A percentile compares a stretch with the other conserved stretches of the same genome.
These are phyloP conservation scores for Tetragonula clypearis DNA, from an alignment of 1,140 invertebrate species.

Conservation along the genomic window DNA sequence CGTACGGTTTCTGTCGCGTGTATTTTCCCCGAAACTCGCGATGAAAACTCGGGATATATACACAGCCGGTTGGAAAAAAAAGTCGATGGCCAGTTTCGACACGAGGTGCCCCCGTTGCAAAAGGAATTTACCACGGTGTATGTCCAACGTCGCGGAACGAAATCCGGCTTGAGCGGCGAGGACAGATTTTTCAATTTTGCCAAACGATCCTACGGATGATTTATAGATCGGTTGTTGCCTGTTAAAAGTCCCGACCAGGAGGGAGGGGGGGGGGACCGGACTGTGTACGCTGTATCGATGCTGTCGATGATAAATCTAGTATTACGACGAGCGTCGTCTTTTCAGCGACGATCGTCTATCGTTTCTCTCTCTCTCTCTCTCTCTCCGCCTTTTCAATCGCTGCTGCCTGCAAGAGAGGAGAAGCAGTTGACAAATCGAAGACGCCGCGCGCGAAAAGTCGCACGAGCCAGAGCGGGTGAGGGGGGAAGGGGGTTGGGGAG, in stretches of 20 bases:
- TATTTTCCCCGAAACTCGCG: background rate
- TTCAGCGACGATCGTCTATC: background rate
- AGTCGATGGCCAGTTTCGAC: constrained; percentile 9
- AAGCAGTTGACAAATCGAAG: background rate
- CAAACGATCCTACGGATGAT: background rate
- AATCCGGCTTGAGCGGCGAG: background rate
- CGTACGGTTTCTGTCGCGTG: background rate
- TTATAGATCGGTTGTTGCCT: background rate
- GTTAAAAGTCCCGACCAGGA: background rate
- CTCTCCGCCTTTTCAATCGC: too few species aligned
- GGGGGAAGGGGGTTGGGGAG: too few species aligned
- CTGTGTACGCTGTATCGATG: background rate
- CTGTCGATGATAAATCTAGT: background rate
- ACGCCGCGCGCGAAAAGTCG: background rate
- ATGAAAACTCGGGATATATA: background rate
- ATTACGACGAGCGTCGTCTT: too few species aligned
- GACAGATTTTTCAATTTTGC: background rate
- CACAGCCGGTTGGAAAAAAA: background rate
- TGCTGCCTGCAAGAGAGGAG: background rate
- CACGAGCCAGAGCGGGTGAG: too few species aligned
- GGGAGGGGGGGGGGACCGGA: too few species aligned
- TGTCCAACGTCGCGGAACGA: background rate
- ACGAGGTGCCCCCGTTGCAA: background rate
- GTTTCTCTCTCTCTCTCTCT: background rate
- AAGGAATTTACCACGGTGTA: background rate